Evolutionary conservation across 2,113 vertebrate species (phyloP), one percentile per base, ranked within the genome.

Genomic region (Notiomystis cincta): DNA sequence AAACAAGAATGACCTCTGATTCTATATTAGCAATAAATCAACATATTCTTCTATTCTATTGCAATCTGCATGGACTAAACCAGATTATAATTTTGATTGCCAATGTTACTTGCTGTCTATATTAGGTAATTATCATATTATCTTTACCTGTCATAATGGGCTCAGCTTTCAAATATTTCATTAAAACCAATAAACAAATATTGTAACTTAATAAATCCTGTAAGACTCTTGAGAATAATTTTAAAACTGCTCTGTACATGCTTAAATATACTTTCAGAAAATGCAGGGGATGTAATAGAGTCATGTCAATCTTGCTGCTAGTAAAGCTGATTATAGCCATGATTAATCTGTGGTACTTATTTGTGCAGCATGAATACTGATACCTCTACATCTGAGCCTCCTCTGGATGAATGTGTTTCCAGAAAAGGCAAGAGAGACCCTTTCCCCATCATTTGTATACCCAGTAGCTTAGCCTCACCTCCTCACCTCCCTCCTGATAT

Each of bases 381-480:
- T 60, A 40, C 9, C 61, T 75, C 40, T 60, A 11, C 19, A 6
- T 50, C 53, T 57, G 48, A 84, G 40, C 11, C n/a, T 71, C 94
- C 30, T 89, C n/a, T 47, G 7, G 23, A 31, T 65, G 4, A 67
- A 31, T 1, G 0, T 31, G 8, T 45, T 76, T 79, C 51, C 42
- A 57, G 58, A n/a, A 9, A 61, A 71, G 28, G 31, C 33, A 84
- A 84, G 50, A 57, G 14, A 65, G 3, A 67, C 3, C 14, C 28
- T 67, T 31, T 64, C 44, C 35, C 62, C 19, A 45, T n/a, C 21
- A 38, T 1, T 0, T 0, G 0, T 42, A 45, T 4, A 54, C 21
- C 2, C 20, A 57, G 3, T 38, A 48, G 35, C 35, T 87, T 53
- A 38, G 5, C 15, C 22, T 85, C 1, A 1, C 20, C 50, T 86